Evolutionary conservation across 1,140 invertebrate species (phyloP).

Genomic region (Theocolax elegans): DNA sequence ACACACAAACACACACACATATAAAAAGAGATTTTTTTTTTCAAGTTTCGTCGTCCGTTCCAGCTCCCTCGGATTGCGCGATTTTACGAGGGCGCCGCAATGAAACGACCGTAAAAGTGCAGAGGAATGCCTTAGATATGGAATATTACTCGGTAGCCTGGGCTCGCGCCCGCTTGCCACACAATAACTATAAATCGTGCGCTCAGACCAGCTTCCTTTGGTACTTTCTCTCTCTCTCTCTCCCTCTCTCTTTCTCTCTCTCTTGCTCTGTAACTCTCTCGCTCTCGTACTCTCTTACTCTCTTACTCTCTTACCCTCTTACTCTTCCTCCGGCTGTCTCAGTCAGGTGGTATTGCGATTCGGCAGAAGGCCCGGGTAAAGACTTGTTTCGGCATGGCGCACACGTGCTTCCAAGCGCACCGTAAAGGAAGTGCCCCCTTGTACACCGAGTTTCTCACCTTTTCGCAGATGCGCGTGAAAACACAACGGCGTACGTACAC

Average conservation of each 20-base stretch:
- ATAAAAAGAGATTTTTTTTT: too few relatives aligned
- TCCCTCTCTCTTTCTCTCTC: neutral
- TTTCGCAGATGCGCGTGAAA: too few relatives aligned
- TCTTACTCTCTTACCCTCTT: neutral
- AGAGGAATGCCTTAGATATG: conserved; percentile 46
- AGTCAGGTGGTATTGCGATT: neutral
- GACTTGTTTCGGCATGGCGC: neutral
- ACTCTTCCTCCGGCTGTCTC: neutral
- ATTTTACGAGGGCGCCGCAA: conserved; percentile 37
- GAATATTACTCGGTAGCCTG: conserved; percentile 45
- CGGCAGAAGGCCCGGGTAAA: neutral
- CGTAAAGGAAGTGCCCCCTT: too few relatives aligned
- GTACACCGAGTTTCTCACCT: too few relatives aligned
- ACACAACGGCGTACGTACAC: too few relatives aligned
- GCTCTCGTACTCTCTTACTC: neutral
- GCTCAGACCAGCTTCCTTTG: conserved; percentile 23
- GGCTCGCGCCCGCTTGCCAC: conserved; percentile 1
- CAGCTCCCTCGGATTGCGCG: conserved; percentile 33
- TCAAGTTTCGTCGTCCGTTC: neutral
- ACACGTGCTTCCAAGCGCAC: neutral
- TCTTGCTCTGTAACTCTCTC: neutral
- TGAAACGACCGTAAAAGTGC: conserved; percentile 46
- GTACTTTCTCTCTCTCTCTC: neutral
- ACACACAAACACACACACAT: too few relatives aligned
- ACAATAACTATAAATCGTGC: conserved; percentile 50